phyloP scores from a whole-genome alignment of 2,888 invertebrate species.

The Creontiades dilutus region DNA sequence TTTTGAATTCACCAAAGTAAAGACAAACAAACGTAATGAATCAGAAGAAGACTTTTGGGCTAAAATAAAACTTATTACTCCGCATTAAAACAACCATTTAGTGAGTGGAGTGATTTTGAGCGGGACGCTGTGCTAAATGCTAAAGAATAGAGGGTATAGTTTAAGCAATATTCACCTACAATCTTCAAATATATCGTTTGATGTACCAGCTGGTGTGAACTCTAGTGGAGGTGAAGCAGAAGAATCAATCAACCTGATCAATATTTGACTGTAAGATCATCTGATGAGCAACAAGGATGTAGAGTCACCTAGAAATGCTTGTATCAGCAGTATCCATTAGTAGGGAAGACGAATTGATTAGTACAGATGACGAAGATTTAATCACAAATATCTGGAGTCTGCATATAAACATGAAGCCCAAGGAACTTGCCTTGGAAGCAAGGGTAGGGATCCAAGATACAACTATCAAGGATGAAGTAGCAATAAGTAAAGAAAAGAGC shows the following conservation, averaged over 20 bases:
- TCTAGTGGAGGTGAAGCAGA: not conserved
- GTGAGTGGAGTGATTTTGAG: too few relatives aligned
- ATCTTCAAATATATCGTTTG: not conserved
- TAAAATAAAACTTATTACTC: too few relatives aligned
- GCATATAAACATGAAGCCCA: not conserved
- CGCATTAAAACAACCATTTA: too few relatives aligned
- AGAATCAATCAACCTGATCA: not conserved
- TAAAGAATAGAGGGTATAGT: too few relatives aligned
- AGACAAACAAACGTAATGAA: too few relatives aligned
- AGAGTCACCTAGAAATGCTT: not conserved
- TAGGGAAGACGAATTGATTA: not conserved
- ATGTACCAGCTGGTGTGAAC: not conserved
- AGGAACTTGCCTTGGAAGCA: not conserved
- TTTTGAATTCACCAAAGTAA: too few relatives aligned
- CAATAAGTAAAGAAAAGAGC: not conserved
- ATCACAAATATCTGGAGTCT: not conserved
- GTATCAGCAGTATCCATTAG: not conserved
- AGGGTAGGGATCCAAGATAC: not conserved
- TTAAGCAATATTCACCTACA: too few relatives aligned
- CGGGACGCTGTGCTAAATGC: too few relatives aligned
- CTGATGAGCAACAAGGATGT: not conserved
- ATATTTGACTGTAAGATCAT: not conserved
- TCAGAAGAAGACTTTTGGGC: too few relatives aligned
- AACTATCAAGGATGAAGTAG: not conserved
- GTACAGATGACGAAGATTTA: constrained; percentile 1